These are phyloP conservation scores for Ricordea florida DNA, from an alignment of 92 coral and sea anemone genomes.

Conservation along the genomic window DNA sequence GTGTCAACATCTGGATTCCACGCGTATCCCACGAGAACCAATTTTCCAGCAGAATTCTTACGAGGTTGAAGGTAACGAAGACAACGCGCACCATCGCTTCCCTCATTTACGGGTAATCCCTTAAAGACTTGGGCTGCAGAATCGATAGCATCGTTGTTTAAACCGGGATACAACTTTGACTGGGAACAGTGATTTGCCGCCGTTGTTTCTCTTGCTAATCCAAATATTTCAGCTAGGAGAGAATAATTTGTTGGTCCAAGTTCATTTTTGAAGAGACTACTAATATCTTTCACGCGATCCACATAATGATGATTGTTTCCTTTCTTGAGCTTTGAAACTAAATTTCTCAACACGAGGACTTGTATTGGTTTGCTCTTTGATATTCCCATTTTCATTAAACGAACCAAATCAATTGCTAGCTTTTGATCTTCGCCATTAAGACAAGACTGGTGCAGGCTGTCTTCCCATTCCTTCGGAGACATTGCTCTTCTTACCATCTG, in stretches of 20 bases:
- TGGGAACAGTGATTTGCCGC: slow-evolving; percentile 21
- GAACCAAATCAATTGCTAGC: slow-evolving; percentile 28
- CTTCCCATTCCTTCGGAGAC: slow-evolving; percentile 38
- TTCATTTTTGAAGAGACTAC: slow-evolving; percentile 34
- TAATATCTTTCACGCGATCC: slow-evolving; percentile 21
- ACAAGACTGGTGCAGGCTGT: slow-evolving; percentile 16
- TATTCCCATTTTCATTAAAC: slow-evolving; percentile 20
- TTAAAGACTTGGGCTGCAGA: not conserved
- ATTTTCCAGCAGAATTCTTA: not conserved
- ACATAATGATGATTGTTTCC: slow-evolving; percentile 23
- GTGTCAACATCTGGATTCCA: slow-evolving; percentile 45
- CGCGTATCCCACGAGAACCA: slow-evolving; percentile 31
- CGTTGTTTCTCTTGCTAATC: slow-evolving; percentile 45
- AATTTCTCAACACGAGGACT: slow-evolving; percentile 25
- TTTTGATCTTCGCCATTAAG: slow-evolving; percentile 31
- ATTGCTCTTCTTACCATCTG: slow-evolving; percentile 4
- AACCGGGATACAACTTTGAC: slow-evolving; percentile 20
- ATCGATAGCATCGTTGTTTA: slow-evolving; percentile 5
- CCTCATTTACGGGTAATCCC: slow-evolving; percentile 31
- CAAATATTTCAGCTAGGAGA: slow-evolving; percentile 38
- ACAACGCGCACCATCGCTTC: slow-evolving; percentile 49
- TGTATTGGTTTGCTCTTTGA: slow-evolving; percentile 29
- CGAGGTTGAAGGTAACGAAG: slow-evolving; percentile 30
- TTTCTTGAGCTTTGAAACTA: slow-evolving; percentile 35
- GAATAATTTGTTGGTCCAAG: slow-evolving; percentile 44